Conservation (phyloP, 64 coral and sea anemone genomes). For the Platygyra sinensis region DNA sequence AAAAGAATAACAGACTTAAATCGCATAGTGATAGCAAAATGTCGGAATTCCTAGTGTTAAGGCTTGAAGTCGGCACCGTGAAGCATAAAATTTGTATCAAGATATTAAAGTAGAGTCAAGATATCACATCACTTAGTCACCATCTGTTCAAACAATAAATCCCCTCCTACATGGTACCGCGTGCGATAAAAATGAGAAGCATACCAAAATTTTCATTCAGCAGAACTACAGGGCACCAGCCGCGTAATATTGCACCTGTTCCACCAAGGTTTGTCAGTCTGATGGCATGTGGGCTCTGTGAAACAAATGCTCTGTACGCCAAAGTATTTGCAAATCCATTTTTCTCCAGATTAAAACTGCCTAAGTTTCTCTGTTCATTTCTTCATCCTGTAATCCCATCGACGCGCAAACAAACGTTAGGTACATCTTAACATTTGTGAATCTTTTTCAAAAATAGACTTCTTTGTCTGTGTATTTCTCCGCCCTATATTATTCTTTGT, state of each 20-base stretch:
- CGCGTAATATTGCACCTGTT: slow-evolving; percentile 5
- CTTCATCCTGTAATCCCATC: background rate
- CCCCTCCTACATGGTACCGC: background rate
- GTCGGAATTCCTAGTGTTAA: background rate
- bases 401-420: background rate
- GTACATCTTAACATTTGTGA: background rate
- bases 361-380: background rate
- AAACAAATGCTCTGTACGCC: background rate
- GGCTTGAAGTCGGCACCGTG: background rate
- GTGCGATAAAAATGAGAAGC: background rate
- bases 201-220: slow-evolving; percentile 12
- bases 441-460: background rate
- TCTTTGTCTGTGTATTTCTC: background rate
- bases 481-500: background rate
- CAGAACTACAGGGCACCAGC: slow-evolving; percentile 6
- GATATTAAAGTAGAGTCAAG: too few species aligned
- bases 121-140: background rate
- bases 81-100: too few species aligned
- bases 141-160: background rate
- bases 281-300: slow-evolving; percentile 15
- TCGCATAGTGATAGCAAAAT: background rate
- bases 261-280: background rate
- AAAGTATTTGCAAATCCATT: background rate
- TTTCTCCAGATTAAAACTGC: background rate
- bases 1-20: background rate